These are phyloP conservation scores for Barbus barbus DNA, from an alignment of 2,113 vertebrate genomes.

Conservation along the genomic window DNA sequence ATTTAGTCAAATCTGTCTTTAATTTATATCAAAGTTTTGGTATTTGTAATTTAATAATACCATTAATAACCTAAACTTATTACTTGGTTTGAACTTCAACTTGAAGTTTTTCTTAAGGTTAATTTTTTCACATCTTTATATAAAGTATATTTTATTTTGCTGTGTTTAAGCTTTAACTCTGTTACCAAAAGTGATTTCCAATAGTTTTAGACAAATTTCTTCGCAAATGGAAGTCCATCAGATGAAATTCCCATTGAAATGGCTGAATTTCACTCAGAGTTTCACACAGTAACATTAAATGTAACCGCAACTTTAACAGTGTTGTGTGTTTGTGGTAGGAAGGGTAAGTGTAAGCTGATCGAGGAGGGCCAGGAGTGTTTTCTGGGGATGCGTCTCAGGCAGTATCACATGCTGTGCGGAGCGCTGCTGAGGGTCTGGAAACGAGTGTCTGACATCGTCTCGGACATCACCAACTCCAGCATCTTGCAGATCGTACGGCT, in stretches of 20 bases:
- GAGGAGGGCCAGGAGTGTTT: conserved; percentile 88
- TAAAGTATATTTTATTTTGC: too few relatives aligned
- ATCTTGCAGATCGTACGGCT: conserved; percentile 96
- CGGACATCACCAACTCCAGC: conserved; percentile 88
- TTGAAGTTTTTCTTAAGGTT: too few relatives aligned
- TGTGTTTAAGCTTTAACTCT: too few relatives aligned
- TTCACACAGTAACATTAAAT: background rate
- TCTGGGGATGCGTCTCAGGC: conserved; percentile 89
- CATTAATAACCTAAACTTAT: too few relatives aligned
- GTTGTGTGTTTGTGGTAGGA: conserved; percentile 71
- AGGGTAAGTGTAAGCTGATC: conserved; percentile 84
- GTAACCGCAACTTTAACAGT: background rate
- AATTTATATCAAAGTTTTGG: too few relatives aligned
- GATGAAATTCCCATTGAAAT: background rate
- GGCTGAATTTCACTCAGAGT: background rate
- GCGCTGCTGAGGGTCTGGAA: conserved; percentile 92
- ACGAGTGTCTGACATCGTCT: conserved; percentile 86
- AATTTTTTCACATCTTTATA: too few relatives aligned
- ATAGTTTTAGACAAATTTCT: too few relatives aligned
- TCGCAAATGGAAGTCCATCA: background rate
- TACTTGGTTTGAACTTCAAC: too few relatives aligned
- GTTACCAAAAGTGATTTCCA: too few relatives aligned
- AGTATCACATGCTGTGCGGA: conserved; percentile 95
- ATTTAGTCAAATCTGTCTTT: too few relatives aligned
- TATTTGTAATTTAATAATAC: too few relatives aligned